Base-by-base conservation (phyloP, 1,140 invertebrate species). In the Linepithema humile region DNA sequence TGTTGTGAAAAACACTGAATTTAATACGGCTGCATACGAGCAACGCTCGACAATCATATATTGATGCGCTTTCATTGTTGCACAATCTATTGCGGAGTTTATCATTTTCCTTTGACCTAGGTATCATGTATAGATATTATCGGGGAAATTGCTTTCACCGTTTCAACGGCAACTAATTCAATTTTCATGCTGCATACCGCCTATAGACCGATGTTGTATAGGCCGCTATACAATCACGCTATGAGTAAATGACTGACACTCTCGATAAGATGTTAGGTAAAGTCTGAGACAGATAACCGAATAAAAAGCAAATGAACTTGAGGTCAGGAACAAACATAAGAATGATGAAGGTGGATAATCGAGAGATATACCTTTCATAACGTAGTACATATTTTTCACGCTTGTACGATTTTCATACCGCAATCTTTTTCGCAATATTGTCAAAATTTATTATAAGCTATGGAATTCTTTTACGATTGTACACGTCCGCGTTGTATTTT, bases 81-180 rank as follows among this genome's bases (percentile, higher is more conserved):
- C 62, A 20, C 48, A 69, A 70, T 10, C 35, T 45, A 70, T 70
- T 80, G 50, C n/a, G 26, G 64, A 70, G 48, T 57, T 85, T 69
- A 57, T 82, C 73, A 70, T 77, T 85, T 72, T 57, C 77, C 84
- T 83, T 50, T 62, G 75, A 80, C 64, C 64, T 43, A 48, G 60
- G 20, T 29, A 57, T 50, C 20, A 35, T 70, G 48, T 69, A 23
- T 67, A 78, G 84, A 87, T 87, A 77, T 50, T 85, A 87, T 87
- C 86, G 62, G 53, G 70, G 78, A 85, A 87, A 87, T 87, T 87
- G 84, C 84, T 82, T 77, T 87, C 80, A 74, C 84, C 62, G 72
- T 77, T 85, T 70, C 84, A 64, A 62, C 57, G 59, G 73, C 84
- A 67, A 73, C 84, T 85, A 85, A 87, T 87, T 85, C 84, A 85